phyloP scores from a whole-genome alignment of 2,797 vertebrate genomes.

The Lophotriccus pileatus region DNA sequence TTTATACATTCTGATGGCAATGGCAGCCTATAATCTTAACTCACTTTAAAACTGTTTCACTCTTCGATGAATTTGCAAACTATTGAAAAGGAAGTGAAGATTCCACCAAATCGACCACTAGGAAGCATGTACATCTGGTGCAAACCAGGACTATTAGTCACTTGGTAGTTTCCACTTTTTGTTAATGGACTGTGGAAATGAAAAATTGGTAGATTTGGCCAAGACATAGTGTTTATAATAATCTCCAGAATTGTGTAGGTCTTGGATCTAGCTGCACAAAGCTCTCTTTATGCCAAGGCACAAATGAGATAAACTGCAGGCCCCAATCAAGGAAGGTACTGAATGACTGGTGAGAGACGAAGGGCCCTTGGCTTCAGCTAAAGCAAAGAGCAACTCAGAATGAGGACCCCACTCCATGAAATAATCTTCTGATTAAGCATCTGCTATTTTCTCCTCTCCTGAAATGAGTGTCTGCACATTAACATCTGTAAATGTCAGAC shows the following conservation, averaged over 20 bases:
- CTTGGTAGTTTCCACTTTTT: not conserved
- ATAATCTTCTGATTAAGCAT: conserved; percentile 21
- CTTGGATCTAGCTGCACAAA: not conserved
- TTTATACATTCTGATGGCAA: not conserved
- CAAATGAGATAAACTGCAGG: not conserved
- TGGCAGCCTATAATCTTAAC: not conserved
- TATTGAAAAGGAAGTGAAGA: not conserved
- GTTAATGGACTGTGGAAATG: not conserved
- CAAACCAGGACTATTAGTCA: not conserved
- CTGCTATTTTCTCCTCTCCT: not conserved
- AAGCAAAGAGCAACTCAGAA: not conserved
- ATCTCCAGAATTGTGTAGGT: not conserved
- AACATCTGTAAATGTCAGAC: conserved; percentile 51
- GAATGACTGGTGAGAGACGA: not conserved
- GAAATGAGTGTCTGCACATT: not conserved
- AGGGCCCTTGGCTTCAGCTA: not conserved
- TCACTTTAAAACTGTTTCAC: not conserved
- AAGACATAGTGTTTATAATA: not conserved
- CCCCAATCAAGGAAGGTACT: not conserved
- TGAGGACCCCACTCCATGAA: not conserved
- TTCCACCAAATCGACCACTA: not conserved
- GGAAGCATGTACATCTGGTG: not conserved
- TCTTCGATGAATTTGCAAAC: not conserved
- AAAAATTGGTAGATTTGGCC: not conserved
- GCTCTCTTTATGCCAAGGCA: not conserved